Evolutionary conservation across 1,140 invertebrate genomes (phyloP).

Genomic region (Nasonia longicornis): DNA sequence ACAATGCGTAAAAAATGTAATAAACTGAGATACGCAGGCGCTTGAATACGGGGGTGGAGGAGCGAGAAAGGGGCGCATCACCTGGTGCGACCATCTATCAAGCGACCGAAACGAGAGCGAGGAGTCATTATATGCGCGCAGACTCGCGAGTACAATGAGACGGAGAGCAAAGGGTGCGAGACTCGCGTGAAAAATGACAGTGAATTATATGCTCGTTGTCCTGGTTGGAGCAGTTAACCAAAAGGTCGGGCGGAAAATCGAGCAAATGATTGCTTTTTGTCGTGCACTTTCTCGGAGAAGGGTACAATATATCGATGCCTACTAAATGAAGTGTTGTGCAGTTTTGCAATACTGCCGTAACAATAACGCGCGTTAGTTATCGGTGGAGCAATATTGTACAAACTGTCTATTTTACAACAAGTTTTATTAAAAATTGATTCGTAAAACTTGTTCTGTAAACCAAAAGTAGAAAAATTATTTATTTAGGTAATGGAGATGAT

Average conservation of each 20-base stretch:
- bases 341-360: too few species aligned
- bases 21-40: not conserved
- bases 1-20: not conserved
- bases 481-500: too few species aligned
- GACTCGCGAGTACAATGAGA: not conserved
- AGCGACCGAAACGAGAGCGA: not conserved
- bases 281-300: too few species aligned
- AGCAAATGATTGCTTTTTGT: not conserved
- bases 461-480: too few species aligned
- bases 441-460: too few species aligned
- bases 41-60: slow-evolving; percentile 49
- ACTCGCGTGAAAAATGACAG: slow-evolving; percentile 32
- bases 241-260: not conserved
- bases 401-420: too few species aligned
- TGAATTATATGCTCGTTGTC: slow-evolving; percentile 25
- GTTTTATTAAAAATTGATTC: too few species aligned
- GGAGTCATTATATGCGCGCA: not conserved
- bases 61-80: slow-evolving; percentile 56
- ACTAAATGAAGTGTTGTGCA: not conserved
- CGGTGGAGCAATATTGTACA: too few species aligned
- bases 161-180: slow-evolving; percentile 50
- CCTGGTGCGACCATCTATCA: slow-evolving; percentile 63
- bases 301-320: not conserved
- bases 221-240: not conserved
- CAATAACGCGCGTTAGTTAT: too few species aligned